phyloP scores from a whole-genome alignment of 2,888 invertebrate genomes.

The Acleris cristana region DNA sequence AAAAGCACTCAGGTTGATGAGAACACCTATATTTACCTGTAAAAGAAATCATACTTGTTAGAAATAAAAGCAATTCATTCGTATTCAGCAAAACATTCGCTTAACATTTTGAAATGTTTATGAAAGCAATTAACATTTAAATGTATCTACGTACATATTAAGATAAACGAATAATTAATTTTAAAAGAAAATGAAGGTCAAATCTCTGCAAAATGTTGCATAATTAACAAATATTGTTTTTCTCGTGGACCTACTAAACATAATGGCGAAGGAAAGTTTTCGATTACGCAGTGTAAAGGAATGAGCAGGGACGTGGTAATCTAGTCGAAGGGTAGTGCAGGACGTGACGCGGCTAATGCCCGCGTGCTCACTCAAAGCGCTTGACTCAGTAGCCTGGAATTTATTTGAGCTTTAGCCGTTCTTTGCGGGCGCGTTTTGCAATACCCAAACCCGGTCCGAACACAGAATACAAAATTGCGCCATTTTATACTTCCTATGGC shows the following conservation, averaged over 20 bases:
- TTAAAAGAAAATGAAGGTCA: too few species aligned
- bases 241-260: too few species aligned
- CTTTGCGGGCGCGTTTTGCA: conserved; percentile 46
- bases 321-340: not conserved
- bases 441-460: conserved; percentile 1
- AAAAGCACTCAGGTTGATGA: conserved; percentile 6
- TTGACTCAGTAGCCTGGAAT: conserved; percentile 49
- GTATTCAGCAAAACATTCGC: too few species aligned
- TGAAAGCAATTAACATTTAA: too few species aligned
- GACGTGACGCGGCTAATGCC: conserved; percentile 42
- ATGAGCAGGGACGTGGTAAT: not conserved
- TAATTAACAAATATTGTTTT: too few species aligned
- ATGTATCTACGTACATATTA: too few species aligned
- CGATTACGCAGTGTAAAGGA: too few species aligned
- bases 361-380: conserved; percentile 45
- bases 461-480: not conserved
- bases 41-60: conserved; percentile 18
- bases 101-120: too few species aligned
- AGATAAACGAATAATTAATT: too few species aligned
- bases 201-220: too few species aligned
- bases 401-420: conserved; percentile 43
- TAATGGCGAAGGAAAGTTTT: too few species aligned
- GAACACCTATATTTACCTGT: conserved; percentile 17
- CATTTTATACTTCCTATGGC: conserved; percentile 7
- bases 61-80: not conserved